These are phyloP conservation scores for Channallabes apus DNA, from an alignment of 2,797 vertebrate genomes.

Conservation along the genomic window DNA sequence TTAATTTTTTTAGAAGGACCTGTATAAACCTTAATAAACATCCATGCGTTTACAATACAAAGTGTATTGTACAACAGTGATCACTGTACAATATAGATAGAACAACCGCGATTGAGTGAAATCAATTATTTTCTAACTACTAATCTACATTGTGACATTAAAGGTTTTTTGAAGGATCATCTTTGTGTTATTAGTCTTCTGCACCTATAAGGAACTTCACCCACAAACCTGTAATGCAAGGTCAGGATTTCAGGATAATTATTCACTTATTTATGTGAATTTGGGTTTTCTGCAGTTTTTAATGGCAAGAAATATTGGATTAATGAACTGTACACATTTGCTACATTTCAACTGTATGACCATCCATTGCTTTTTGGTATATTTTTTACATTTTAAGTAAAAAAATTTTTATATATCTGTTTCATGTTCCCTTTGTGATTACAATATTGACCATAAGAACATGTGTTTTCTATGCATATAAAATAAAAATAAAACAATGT, in stretches of 20 bases:
- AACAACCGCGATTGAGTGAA: no score
- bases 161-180: background rate
- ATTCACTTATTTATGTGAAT: background rate
- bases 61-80: no score
- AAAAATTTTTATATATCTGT: background rate
- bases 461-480: background rate
- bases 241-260: background rate
- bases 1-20: no score
- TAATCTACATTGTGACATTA: background rate
- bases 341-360: background rate
- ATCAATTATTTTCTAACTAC: background rate
- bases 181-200: no score
- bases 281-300: no score
- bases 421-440: background rate
- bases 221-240: background rate
- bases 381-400: background rate
- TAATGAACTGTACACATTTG: background rate
- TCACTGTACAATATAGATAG: no score
- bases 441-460: background rate
- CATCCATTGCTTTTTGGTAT: background rate
- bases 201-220: background rate
- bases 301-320: background rate
- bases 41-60: background rate
- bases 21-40: background rate
- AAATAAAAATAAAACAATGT: background rate